Conservation (phyloP, 2,797 vertebrate genomes). For the Semotilus atromaculatus region DNA sequence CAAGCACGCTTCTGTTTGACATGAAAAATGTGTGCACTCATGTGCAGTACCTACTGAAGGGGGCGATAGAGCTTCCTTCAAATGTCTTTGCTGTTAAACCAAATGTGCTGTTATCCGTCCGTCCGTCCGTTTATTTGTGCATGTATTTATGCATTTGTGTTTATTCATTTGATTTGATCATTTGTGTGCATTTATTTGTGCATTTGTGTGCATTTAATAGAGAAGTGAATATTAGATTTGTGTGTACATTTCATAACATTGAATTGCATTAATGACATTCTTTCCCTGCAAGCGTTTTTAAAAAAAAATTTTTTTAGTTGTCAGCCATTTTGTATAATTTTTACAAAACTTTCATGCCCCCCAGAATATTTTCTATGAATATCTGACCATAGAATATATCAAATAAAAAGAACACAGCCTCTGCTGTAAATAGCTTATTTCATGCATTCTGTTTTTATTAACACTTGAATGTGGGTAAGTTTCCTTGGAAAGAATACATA, state of each 20-base stretch:
- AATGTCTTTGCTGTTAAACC: neutral
- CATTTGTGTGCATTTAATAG: neutral
- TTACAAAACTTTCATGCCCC: no score
- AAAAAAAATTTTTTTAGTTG: no score
- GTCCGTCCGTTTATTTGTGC: neutral
- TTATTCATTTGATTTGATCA: neutral
- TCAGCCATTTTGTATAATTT: no score
- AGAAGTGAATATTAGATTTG: neutral
- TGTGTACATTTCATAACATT: neutral
- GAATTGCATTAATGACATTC: neutral
- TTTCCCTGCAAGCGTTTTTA: no score
- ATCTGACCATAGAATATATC: no score
- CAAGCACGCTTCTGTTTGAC: neutral
- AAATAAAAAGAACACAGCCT: no score
- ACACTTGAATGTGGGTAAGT: no score
- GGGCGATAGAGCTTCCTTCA: neutral
- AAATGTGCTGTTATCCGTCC: neutral
- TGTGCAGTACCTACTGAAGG: neutral
- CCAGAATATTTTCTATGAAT: no score
- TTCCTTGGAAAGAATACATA: no score
- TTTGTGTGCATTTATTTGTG: neutral
- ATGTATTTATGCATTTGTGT: neutral
- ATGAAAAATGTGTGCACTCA: no score
- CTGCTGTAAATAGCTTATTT: no score
- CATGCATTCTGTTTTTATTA: no score